Evolutionary conservation across 2,888 invertebrate species (phyloP), one percentile per base, ranked within the genome.

Genomic region (Tiphia femorata): DNA sequence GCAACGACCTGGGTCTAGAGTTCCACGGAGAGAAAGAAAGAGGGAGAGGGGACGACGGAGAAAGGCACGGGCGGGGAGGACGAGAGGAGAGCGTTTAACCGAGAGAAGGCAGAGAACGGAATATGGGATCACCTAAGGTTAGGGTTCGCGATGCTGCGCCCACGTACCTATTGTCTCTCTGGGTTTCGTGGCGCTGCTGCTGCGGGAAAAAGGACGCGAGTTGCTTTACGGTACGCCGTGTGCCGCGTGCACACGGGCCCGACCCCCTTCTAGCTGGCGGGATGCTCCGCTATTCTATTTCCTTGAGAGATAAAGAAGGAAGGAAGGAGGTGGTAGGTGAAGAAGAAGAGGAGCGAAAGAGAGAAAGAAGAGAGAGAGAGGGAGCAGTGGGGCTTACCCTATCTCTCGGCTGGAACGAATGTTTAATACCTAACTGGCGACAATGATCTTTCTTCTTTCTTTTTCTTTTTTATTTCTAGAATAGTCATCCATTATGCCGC

Each of bases 131-230:
- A 80, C 75, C 75, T 68, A 68, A 70, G 77, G 79, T 79, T 77
- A 79, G 78, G 77, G 76, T 78, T 77, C 75, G 80, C 73, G 73
- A 74, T 78, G 76, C 79, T 77, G 79, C 80, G 79, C 80, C 80
- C 78, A 79, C 80, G 76, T 78, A 72, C 67, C 80, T 70, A 77
- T 78, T 77, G 77, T 78, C 76, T 72, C 48, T 75, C 67, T 60
- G 64, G n/a, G 65, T 70, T 70, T 70, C 70, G 67, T 63, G 43
- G 62, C 65, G 58, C 70, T n/a, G n/a, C n/a, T n/a, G n/a, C n/a
- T 58, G 53, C 70, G 65, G 67, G 70, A 67, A 72, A 72, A 71
- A 72, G 71, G 67, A 72, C 70, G 70, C 70, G 64, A 70, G 61
- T 70, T 70, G 70, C 70, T 61, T n/a, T 70, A 70, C 64, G 59